Evolutionary conservation across 2,113 vertebrate genomes (phyloP).

Genomic region (Siniperca chuatsi): DNA sequence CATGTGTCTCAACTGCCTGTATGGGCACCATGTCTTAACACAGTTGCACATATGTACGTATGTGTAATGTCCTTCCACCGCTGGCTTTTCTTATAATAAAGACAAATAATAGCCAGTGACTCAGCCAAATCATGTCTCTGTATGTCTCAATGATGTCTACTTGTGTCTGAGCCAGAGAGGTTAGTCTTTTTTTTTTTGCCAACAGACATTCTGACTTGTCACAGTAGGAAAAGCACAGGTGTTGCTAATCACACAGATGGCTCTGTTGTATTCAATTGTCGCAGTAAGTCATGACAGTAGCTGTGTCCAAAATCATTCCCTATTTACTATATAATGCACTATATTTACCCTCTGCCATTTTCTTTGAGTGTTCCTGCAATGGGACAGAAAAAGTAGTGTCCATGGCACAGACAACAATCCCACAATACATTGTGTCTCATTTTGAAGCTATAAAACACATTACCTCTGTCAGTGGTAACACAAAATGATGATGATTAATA

Average conservation of each 20-base stretch:
- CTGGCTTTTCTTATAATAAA: conserved; percentile 1
- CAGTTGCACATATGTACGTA: conserved; percentile 13
- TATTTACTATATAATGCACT: not conserved
- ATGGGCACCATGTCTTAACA: conserved; percentile 26
- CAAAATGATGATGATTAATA: not conserved
- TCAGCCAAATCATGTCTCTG: conserved; percentile 8
- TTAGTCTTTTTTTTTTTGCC: not conserved
- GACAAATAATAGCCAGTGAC: conserved; percentile 6
- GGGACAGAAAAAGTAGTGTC: not conserved
- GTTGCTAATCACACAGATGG: not conserved
- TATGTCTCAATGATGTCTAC: conserved; percentile 1
- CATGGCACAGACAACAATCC: not conserved
- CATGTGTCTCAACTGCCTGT: conserved; percentile 30
- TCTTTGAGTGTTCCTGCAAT: not conserved
- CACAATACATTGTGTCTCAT: not conserved
- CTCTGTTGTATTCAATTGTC: not conserved
- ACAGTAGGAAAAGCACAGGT: conserved; percentile 17
- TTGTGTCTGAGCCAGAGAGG: conserved; percentile 26
- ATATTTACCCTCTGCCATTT: not conserved
- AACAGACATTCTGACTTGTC: conserved; percentile 11
- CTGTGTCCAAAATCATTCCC: not conserved
- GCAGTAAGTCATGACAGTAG: not conserved
- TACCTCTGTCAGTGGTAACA: not conserved
- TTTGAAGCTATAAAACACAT: not conserved
- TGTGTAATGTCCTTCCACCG: not conserved